These are phyloP conservation scores for Ivindomyrus marchei DNA, from an alignment of 2,113 vertebrate species.

Conservation along the genomic window DNA sequence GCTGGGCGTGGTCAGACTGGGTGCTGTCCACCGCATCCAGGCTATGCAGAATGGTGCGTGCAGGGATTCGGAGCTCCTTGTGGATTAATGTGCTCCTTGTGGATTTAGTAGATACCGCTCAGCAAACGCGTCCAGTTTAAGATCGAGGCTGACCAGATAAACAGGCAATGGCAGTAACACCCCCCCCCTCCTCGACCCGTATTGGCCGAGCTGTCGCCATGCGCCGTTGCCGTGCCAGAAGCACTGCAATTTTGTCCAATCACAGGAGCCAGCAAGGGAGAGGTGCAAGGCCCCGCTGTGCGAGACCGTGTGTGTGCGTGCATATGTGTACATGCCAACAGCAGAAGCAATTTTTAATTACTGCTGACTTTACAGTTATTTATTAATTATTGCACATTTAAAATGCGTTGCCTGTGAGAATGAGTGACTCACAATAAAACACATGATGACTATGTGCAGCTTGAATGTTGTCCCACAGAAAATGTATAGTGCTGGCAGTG, in stretches of 20 bases:
- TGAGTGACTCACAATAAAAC: neutral
- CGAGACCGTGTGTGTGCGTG: neutral
- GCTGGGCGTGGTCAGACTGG: neutral
- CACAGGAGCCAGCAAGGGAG: neutral
- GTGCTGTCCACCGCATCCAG: neutral
- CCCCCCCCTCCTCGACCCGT: neutral
- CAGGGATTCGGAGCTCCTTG: neutral
- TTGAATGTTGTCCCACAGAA: neutral
- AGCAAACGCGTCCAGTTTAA: neutral
- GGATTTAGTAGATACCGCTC: neutral
- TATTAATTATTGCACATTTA: neutral
- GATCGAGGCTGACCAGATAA: neutral
- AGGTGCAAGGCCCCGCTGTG: conserved; percentile 1
- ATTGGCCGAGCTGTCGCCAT: neutral
- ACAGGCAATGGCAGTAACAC: neutral
- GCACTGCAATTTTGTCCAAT: neutral
- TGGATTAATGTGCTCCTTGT: neutral
- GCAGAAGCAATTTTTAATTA: neutral
- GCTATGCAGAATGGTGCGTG: neutral
- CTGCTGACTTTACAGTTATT: neutral
- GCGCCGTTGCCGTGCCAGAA: neutral
- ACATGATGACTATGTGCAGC: neutral
- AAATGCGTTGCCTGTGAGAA: neutral
- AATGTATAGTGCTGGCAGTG: neutral
- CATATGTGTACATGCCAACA: neutral